Evolutionary conservation across 2,888 invertebrate species (phyloP).

Genomic region (Drosophila prostipennis): DNA sequence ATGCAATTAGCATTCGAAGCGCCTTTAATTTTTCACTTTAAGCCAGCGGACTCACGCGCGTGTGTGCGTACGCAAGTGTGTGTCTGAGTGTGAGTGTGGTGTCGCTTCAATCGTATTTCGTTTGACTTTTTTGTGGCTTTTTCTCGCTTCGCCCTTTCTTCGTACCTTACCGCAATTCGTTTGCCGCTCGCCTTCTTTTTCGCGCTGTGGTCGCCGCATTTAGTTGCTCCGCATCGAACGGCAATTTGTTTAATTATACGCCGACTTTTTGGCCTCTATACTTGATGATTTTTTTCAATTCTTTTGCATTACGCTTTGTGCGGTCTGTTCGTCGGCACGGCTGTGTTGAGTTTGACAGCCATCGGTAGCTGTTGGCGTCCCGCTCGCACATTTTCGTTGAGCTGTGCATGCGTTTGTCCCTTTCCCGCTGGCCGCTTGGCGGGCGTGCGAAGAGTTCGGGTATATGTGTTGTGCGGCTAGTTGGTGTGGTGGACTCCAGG

Average conservation of each 20-base stretch:
- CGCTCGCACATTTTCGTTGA: neutral
- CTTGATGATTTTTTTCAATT: constrained; percentile 80
- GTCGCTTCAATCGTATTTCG: constrained; percentile 63
- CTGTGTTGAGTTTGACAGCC: constrained; percentile 63
- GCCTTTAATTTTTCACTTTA: constrained; percentile 22
- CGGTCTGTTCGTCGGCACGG: constrained; percentile 74
- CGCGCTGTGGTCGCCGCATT: constrained; percentile 30
- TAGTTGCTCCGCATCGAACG: constrained; percentile 38
- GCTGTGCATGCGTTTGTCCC: neutral
- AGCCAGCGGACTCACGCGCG: constrained; percentile 1
- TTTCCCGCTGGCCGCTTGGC: neutral
- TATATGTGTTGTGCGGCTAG: neutral
- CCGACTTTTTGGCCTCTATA: constrained; percentile 79
- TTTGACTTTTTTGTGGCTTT: constrained; percentile 43
- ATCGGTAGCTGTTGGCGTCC: constrained; percentile 10
- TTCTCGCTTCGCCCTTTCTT: constrained; percentile 10
- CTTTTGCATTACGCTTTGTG: constrained; percentile 75
- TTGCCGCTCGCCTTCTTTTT: constrained; percentile 59
- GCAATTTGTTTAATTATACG: constrained; percentile 52
- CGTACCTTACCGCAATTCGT: constrained; percentile 63
- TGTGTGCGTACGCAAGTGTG: constrained; percentile 27
- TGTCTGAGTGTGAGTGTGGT: constrained; percentile 41
- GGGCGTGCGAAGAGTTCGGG: constrained; percentile 9
- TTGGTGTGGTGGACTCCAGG: constrained; percentile 43
- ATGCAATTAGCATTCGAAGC: constrained; percentile 14